These are phyloP conservation scores for Vulpes lagopus DNA, from an alignment of 2,113 vertebrate genomes.

Conservation along the genomic window DNA sequence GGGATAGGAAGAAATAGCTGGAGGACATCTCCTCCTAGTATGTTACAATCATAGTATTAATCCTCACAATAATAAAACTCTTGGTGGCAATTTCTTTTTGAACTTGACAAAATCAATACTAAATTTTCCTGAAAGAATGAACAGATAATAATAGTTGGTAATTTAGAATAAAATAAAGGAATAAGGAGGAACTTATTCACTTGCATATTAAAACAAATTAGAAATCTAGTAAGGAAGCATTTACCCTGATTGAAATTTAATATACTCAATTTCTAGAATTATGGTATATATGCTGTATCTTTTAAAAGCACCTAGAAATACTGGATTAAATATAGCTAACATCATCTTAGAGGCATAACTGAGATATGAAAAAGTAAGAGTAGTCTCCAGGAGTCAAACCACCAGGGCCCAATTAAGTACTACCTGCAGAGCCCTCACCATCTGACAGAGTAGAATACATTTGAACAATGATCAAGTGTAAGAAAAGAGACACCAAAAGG, in stretches of 20 bases:
- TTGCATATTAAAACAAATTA: background rate
- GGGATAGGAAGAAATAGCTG: background rate
- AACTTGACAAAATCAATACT: conserved; percentile 22
- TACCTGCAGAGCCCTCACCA: background rate
- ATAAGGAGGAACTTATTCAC: background rate
- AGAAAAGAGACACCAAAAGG: background rate
- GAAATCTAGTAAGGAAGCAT: background rate
- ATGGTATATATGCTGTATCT: background rate
- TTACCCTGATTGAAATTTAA: conserved; percentile 1
- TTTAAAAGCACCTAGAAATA: background rate
- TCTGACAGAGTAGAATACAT: background rate
- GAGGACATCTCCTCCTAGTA: background rate
- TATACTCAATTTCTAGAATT: background rate
- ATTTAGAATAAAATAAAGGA: background rate
- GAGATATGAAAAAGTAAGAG: background rate
- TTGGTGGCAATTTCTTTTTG: background rate
- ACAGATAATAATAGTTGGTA: background rate
- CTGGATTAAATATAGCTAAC: background rate
- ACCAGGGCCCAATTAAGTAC: background rate
- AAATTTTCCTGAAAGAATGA: conserved; percentile 39
- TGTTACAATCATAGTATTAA: background rate
- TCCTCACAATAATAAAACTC: background rate
- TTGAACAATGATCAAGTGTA: background rate
- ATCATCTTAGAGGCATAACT: background rate
- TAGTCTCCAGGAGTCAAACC: background rate